Conservation (phyloP, 2,113 vertebrate genomes). For the Riparia riparia region DNA sequence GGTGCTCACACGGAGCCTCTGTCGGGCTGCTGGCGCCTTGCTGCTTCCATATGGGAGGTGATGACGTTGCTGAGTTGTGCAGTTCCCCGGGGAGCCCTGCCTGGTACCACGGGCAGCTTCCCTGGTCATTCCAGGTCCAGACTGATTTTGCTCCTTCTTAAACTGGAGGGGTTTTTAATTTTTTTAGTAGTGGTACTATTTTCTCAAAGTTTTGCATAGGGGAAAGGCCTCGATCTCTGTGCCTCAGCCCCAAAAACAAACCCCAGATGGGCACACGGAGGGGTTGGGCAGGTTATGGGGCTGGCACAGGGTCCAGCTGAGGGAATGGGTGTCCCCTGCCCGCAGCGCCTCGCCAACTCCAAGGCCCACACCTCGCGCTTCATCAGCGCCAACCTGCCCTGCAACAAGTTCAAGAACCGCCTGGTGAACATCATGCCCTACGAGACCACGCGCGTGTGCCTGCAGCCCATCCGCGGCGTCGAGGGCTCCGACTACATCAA, state of each 20-base stretch:
- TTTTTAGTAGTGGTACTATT: not conserved
- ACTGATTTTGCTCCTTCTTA: not conserved
- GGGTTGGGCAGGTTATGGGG: fast-evolving
- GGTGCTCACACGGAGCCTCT: not conserved
- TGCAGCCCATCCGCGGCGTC: conserved; percentile 96
- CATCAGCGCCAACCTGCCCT: conserved; percentile 98
- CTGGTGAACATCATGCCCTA: conserved; percentile 99
- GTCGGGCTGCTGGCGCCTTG: not conserved
- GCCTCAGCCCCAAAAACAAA: too few species aligned
- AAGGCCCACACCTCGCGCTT: conserved; percentile 98
- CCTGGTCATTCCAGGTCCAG: not conserved
- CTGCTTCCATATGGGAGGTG: not conserved
- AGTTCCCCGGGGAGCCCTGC: not conserved
- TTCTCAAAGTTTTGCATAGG: not conserved
- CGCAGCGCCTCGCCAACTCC: conserved; percentile 95
- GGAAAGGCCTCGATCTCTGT: not conserved
- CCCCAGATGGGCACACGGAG: fast-evolving
- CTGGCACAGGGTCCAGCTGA: not conserved
- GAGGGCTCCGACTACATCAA: conserved; percentile 98
- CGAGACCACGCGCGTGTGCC: conserved; percentile 93
- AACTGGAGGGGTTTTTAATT: not conserved
- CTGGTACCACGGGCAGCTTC: not conserved
- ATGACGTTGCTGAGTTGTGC: not conserved
- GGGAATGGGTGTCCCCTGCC: not conserved
- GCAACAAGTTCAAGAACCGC: conserved; percentile 99